Evolutionary conservation across 2,113 vertebrate species (phyloP).

Genomic region (Nesospiza acunhae): DNA sequence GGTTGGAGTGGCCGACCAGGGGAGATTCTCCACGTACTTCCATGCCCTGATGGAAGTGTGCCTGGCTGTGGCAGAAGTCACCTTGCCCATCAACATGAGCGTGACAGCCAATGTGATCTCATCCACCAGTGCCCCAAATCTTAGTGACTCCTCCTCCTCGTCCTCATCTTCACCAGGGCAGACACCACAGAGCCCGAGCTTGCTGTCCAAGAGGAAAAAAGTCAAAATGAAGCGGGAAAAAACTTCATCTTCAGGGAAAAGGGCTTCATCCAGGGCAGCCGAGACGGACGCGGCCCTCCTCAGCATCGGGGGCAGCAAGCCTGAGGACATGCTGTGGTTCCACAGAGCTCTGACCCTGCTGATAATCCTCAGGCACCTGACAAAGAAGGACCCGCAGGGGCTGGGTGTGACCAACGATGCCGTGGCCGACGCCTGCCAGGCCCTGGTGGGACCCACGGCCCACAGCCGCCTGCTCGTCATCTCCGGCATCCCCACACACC

Average conservation of each 20-base stretch:
- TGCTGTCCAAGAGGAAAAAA: slow-evolving; percentile 95
- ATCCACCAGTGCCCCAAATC: slow-evolving; percentile 86
- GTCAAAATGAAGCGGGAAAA: slow-evolving; percentile 98
- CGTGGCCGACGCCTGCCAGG: slow-evolving; percentile 91
- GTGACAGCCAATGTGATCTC: slow-evolving; percentile 84
- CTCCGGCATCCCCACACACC: slow-evolving; percentile 93
- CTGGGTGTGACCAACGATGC: slow-evolving; percentile 92
- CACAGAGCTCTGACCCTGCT: slow-evolving; percentile 94
- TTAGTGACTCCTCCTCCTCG: slow-evolving; percentile 94
- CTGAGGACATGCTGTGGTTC: slow-evolving; percentile 98
- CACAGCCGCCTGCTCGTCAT: slow-evolving; percentile 94
- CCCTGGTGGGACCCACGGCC: slow-evolving; percentile 89
- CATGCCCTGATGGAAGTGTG: slow-evolving; percentile 96
- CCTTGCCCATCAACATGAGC: slow-evolving; percentile 88
- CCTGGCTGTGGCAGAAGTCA: slow-evolving; percentile 94
- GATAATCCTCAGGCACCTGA: slow-evolving; percentile 93
- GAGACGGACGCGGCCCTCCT: slow-evolving; percentile 84
- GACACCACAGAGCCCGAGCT: slow-evolving; percentile 94
- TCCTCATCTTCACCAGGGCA: slow-evolving; percentile 95
- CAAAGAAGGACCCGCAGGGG: slow-evolving; percentile 92
- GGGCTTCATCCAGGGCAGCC: slow-evolving; percentile 72
- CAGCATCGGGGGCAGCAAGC: slow-evolving; percentile 91
- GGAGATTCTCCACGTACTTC: slow-evolving; percentile 94
- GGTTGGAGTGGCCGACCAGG: slow-evolving; percentile 81
- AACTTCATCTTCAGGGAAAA: slow-evolving; percentile 83